Evolutionary conservation across 2,113 vertebrate species (phyloP), one percentile per base, ranked within the genome.

Genomic region (Megalops atlanticus): DNA sequence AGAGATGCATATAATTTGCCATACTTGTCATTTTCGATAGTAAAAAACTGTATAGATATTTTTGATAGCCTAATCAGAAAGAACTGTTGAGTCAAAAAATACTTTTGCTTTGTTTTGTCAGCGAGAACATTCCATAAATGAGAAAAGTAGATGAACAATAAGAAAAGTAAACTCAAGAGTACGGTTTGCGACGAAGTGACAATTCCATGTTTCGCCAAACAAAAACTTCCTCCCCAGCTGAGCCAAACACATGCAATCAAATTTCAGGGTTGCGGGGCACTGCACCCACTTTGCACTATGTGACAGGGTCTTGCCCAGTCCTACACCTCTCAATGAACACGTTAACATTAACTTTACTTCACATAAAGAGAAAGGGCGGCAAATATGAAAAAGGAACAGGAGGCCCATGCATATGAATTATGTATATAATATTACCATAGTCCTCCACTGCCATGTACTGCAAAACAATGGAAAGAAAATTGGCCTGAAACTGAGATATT

Each of bases 321-420:
- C 93, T 94, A 92, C 36, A 91, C 81, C 88, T 86, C 88, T 91
- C 94, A 94, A 94, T 94, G 90, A 92, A 94, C 85, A 93, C 88
- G 87, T 91, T 89, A 94, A 94, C 89, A 95, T 95, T 93, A 94
- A 94, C 94, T 92, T 94, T 94, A 93, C 88, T 91, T 94, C 91
- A 95, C 92, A 95, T 95, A 96, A 97, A 96, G 94, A 95, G 82
- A 89, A 91, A 95, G 92, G 89, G 94, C 94, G 91, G 89, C 89
- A 90, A 92, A 94, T 94, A 93, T 94, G 94, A 94, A 91, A 94
- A 94, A 89, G 90, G 91, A 89, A 90, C 86, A 89, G 88, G 89
- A 92, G 90, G 88, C 86, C 92, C 88, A 89, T 90, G 89, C 87
- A 86, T 91, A 96, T 99, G 95, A 96, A 98, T 98, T 97, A 98